Base-by-base conservation (phyloP, 2,888 invertebrate species). In the Drosophila lacicola region DNA sequence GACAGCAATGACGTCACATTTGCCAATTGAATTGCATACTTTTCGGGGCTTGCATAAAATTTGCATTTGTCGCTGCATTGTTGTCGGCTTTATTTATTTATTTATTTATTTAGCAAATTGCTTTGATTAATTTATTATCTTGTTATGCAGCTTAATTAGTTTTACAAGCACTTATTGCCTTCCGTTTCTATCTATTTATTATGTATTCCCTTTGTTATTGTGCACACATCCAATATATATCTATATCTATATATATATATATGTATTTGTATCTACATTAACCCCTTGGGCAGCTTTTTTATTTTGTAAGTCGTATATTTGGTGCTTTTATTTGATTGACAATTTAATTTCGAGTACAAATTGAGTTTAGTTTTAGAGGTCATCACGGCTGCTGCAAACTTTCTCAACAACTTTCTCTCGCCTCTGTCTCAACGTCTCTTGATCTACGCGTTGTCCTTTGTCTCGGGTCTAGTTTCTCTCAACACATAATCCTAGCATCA, bases 271-370 rank as follows among this genome's bases (percentile, higher is more conserved):
- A 10, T 63, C n/a, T 61, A 6, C 49, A 51, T 72, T 72, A 55
- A 66, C 21, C 36, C 41, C 17, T 57, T 54, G 51, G 72, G 36
- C 49, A 46, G 19, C 34, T 49, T 58, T 21, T 53, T n/a, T 51
- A 46, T 51, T 58, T 63, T 42, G n/a, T 47, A 47, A 56, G 39
- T 50, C 54, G 46, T 71, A 55, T 56, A 50, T 69, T 70, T 54
- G 44, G 55, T 75, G 46, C 19, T 63, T 68, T 78, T 3, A 50
- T 49, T 75, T 72, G 5, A 45, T 73, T 72, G 13, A 13, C 9
- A 41, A 45, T 34, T 36, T 53, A 14, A 53, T 49, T 73, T 71
- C 19, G 17, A 60, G 60, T 68, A 73, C 36, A 41, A 67, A 25
- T 73, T 75, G 11, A 64, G 61, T 75, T 75, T 33, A 58, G 54